Evolutionary conservation across 1,140 invertebrate genomes (phyloP).

Genomic region (Lepidurus packardi): DNA sequence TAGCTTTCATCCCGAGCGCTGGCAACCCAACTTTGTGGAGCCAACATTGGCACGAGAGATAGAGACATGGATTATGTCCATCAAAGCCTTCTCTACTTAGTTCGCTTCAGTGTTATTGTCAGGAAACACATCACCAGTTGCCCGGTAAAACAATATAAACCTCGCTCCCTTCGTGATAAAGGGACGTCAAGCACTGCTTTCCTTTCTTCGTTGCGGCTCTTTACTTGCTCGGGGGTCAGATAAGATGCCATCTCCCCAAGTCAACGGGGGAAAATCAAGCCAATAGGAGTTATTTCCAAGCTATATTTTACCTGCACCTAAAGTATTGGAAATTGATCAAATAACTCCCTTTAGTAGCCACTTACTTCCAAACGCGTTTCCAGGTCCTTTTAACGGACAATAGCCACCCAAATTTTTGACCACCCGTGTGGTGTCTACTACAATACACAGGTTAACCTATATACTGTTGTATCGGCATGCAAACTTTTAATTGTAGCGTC

Average conservation of each 20-base stretch:
- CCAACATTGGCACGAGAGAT: conserved; percentile 3
- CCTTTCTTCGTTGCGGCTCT: neutral
- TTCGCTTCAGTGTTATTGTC: neutral
- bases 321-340: too few species aligned
- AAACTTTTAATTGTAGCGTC: too few species aligned
- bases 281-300: neutral
- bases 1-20: neutral
- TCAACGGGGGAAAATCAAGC: neutral
- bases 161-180: neutral
- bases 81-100: neutral
- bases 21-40: neutral
- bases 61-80: conserved; percentile 9
- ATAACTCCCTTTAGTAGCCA: too few species aligned
- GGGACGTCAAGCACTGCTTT: neutral
- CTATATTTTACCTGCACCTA: neutral
- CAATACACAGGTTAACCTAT: too few species aligned
- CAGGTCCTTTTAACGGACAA: too few species aligned
- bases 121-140: conserved; percentile 16
- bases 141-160: conserved; percentile 6
- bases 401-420: too few species aligned
- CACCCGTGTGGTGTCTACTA: too few species aligned
- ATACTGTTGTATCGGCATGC: too few species aligned
- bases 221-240: neutral
- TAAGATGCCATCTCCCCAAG: neutral
- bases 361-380: too few species aligned